phyloP scores from a whole-genome alignment of 2,113 vertebrate species.

The Mesoclemmys tuberculata region DNA sequence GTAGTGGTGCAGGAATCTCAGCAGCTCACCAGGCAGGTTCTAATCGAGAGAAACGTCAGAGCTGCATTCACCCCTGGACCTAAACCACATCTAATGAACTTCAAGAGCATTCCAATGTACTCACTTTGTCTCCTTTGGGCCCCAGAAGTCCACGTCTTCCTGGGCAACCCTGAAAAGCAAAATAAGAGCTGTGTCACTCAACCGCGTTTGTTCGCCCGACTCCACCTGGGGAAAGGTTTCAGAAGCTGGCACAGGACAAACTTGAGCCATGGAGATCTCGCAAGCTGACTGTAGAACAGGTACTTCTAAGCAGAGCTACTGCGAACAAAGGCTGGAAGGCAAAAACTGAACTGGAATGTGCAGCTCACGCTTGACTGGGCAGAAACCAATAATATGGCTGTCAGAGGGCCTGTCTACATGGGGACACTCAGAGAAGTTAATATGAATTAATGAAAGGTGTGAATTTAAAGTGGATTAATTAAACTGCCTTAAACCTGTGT shows the following conservation, averaged over 20 bases:
- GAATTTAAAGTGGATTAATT: not conserved
- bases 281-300: not conserved
- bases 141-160: slow-evolving; percentile 83
- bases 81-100: fast-evolving
- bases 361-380: not conserved
- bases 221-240: not conserved
- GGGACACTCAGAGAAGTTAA: not conserved
- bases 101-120: fast-evolving
- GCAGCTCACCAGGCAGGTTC: not conserved
- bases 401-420: not conserved
- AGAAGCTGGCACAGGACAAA: fast-evolving
- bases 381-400: not conserved
- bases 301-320: not conserved
- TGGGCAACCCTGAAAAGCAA: slow-evolving; percentile 81
- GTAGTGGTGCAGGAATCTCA: not conserved
- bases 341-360: not conserved
- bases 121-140: slow-evolving; percentile 89
- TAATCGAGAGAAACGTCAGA: fast-evolving
- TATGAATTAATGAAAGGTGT: not conserved
- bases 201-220: too few relatives aligned
- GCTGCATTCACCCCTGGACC: fast-evolving
- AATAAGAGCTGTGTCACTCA: not conserved
- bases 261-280: not conserved
- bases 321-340: fast-evolving
- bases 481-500: not conserved